Conservation (phyloP, 2,888 invertebrate species). For the Pogonocherus hispidulus region DNA sequence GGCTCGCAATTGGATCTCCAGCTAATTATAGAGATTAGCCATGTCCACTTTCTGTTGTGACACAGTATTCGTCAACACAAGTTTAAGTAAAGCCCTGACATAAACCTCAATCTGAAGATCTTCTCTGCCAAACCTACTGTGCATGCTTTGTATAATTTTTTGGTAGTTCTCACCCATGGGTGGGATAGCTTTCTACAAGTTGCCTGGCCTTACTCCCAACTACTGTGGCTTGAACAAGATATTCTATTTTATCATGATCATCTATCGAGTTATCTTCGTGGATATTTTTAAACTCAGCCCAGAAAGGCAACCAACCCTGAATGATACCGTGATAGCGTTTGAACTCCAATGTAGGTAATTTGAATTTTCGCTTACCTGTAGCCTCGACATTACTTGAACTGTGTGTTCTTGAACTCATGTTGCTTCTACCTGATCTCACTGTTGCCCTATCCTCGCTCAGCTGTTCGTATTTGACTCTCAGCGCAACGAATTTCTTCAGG, state of each 20-base stretch:
- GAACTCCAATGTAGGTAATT: conserved; percentile 34
- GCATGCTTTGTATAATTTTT: conserved; percentile 41
- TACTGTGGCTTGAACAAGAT: conserved; percentile 19
- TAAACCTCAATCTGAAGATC: conserved; percentile 51
- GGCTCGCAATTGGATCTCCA: conserved; percentile 54
- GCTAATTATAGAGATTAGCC: conserved; percentile 48
- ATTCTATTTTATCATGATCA: conserved; percentile 22
- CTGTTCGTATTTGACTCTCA: too few relatives aligned
- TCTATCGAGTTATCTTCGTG: conserved; percentile 14
- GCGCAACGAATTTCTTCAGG: too few relatives aligned
- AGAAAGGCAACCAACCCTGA: conserved; percentile 44
- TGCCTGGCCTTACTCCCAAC: conserved; percentile 21
- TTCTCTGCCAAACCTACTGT: conserved; percentile 53
- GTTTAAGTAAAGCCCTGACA: conserved; percentile 36
- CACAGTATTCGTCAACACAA: conserved; percentile 50
- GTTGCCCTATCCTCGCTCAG: too few relatives aligned
- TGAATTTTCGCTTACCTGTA: conserved; percentile 30
- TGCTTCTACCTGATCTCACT: too few relatives aligned
- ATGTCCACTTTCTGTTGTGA: conserved; percentile 3
- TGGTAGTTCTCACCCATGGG: conserved; percentile 39
- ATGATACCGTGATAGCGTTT: conserved; percentile 40
- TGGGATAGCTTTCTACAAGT: conserved; percentile 30
- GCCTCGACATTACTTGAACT: too few relatives aligned
- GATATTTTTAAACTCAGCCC: conserved; percentile 31
- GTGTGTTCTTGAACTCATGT: too few relatives aligned